Evolutionary conservation across 2,888 invertebrate genomes (phyloP).

Genomic region (Rhabditophanes sp.): DNA sequence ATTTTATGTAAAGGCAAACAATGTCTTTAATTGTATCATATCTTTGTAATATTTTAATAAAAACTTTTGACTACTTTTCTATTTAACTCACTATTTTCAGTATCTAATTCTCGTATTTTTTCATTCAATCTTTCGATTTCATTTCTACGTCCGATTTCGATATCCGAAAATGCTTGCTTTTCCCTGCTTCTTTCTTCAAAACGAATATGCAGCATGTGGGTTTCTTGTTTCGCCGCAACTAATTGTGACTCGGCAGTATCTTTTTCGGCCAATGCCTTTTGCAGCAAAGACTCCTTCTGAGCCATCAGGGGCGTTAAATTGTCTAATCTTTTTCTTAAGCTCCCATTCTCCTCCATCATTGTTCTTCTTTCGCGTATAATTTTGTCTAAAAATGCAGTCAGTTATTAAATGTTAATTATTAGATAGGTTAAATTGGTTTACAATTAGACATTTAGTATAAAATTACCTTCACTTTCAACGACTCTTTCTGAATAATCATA

Average conservation of each 20-base stretch:
- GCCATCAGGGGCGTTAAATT: slow-evolving; percentile 21
- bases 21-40: too few species aligned
- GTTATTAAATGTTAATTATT: too few species aligned
- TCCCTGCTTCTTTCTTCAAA: slow-evolving; percentile 11
- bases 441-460: not conserved
- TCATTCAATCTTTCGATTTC: slow-evolving; percentile 9
- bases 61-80: slow-evolving; percentile 1
- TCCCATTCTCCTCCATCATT: slow-evolving; percentile 17
- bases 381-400: slow-evolving; percentile 3
- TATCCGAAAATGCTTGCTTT: slow-evolving; percentile 12
- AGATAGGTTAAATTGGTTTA: too few species aligned
- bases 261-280: slow-evolving; percentile 12
- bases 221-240: slow-evolving; percentile 5
- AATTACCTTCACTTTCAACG: too few species aligned
- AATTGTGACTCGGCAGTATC: slow-evolving; percentile 8
- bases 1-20: too few species aligned
- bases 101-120: slow-evolving; percentile 8
- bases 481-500: too few species aligned
- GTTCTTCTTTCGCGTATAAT: slow-evolving; percentile 5
- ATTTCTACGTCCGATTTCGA: slow-evolving; percentile 9
- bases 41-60: too few species aligned
- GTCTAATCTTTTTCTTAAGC: slow-evolving; percentile 20
- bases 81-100: slow-evolving; percentile 1
- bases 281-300: slow-evolving; percentile 20
- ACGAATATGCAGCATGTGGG: slow-evolving; percentile 8